These are phyloP conservation scores for Sycophila texana DNA, from an alignment of 2,888 invertebrate genomes.

Conservation along the genomic window DNA sequence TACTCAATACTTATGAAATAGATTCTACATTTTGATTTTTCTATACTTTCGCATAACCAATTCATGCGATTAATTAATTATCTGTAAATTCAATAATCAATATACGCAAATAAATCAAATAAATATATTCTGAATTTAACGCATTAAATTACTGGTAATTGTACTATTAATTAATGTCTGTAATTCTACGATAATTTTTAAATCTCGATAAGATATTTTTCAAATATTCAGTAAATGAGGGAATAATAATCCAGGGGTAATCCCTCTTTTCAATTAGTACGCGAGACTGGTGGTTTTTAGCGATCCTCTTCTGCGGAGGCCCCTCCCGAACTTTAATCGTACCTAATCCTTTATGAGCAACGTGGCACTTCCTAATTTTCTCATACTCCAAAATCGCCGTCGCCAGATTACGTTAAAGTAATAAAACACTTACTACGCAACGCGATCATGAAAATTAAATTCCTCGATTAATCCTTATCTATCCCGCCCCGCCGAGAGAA, in stretches of 20 bases:
- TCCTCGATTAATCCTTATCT: neutral
- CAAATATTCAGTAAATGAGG: slow-evolving; percentile 12
- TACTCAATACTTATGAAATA: too few relatives aligned
- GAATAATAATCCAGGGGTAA: slow-evolving; percentile 39
- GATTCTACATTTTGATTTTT: too few relatives aligned
- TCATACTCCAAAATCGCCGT: slow-evolving; percentile 25
- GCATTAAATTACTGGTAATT: too few relatives aligned
- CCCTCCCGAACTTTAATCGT: slow-evolving; percentile 32
- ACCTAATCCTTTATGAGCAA: slow-evolving; percentile 44
- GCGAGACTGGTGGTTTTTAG: neutral
- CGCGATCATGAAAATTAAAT: slow-evolving; percentile 17
- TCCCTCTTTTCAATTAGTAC: slow-evolving; percentile 48
- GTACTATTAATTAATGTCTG: too few relatives aligned
- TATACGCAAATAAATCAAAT: neutral
- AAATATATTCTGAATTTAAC: neutral
- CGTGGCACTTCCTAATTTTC: slow-evolving; percentile 39
- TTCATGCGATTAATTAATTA: too few relatives aligned
- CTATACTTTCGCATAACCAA: neutral
- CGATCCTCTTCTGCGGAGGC: slow-evolving; percentile 36
- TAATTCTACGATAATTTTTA: too few relatives aligned
- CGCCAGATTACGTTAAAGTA: slow-evolving; percentile 9
- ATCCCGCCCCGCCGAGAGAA: neutral
- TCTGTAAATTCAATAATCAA: too few relatives aligned
- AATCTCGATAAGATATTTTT: neutral
- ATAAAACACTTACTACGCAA: slow-evolving; percentile 1